These are phyloP conservation scores for Prochilodus magdalenae DNA, from an alignment of 2,113 vertebrate species.

Conservation along the genomic window DNA sequence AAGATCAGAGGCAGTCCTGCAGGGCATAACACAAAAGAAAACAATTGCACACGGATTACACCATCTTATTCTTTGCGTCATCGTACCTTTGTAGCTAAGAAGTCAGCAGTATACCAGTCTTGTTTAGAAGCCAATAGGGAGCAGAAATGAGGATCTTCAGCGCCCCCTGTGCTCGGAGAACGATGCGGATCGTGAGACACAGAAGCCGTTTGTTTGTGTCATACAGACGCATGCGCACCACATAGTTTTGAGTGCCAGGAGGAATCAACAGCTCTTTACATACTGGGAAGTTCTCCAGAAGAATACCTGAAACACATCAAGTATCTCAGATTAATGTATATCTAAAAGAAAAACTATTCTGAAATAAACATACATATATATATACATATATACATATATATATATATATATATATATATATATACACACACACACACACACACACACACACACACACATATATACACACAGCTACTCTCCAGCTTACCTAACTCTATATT, in stretches of 20 bases:
- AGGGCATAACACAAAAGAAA: not conserved
- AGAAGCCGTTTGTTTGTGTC: conserved; percentile 87
- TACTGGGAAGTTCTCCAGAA: conserved; percentile 88
- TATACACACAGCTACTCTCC: not conserved
- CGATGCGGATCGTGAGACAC: conserved; percentile 91
- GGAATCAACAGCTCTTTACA: conserved; percentile 97
- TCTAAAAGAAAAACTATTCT: not conserved
- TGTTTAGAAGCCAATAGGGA: conserved; percentile 96
- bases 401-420: too few species aligned
- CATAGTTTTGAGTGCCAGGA: conserved; percentile 94
- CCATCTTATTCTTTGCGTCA: not conserved
- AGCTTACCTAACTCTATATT: conserved; percentile 93
- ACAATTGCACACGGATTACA: not conserved
- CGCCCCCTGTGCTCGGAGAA: conserved; percentile 90
- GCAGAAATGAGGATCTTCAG: conserved; percentile 93
- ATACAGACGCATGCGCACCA: conserved; percentile 93
- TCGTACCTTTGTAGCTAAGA: not conserved
- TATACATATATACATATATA: too few species aligned
- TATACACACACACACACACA: too few species aligned
- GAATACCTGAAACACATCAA: conserved; percentile 76
- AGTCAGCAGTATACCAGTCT: conserved; percentile 82
- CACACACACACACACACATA: too few species aligned
- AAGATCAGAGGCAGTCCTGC: conserved; percentile 95
- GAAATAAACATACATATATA: too few species aligned
- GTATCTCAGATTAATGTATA: not conserved